These are phyloP conservation scores for Malacoraja senta DNA, from an alignment of 2,797 vertebrate genomes.

Conservation along the genomic window DNA sequence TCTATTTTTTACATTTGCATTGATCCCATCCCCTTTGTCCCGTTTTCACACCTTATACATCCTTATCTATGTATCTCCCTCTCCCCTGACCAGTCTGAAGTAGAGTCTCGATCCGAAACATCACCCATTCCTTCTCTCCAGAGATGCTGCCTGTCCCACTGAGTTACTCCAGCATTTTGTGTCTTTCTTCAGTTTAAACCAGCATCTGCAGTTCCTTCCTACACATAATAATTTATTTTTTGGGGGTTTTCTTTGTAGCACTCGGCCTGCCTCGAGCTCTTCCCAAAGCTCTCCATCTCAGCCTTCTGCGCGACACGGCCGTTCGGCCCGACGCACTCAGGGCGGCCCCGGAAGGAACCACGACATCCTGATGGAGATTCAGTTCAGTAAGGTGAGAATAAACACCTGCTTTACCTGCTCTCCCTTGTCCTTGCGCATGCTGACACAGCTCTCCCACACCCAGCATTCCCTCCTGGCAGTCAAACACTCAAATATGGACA, in stretches of 20 bases:
- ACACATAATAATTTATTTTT: too few species aligned
- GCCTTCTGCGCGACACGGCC: conserved; percentile 76
- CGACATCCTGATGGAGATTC: conserved; percentile 93
- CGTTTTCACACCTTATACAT: too few species aligned
- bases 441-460: background rate
- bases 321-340: conserved; percentile 54
- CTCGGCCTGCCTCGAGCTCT: conserved; percentile 60
- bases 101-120: too few species aligned
- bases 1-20: too few species aligned
- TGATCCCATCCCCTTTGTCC: too few species aligned
- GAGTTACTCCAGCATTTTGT: too few species aligned
- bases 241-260: background rate
- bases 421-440: background rate
- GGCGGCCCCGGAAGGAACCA: conserved; percentile 85
- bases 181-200: too few species aligned
- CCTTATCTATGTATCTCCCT: too few species aligned
- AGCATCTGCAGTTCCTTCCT: too few species aligned
- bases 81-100: too few species aligned
- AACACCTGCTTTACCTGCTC: background rate
- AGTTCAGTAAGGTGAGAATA: conserved; percentile 81
- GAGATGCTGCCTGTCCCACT: too few species aligned
- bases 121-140: too few species aligned
- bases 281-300: conserved; percentile 87
- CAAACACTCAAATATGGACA: background rate
- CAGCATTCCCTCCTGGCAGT: background rate